Evolutionary conservation across 2,113 vertebrate species (phyloP).

Genomic region (Cariama cristata): DNA sequence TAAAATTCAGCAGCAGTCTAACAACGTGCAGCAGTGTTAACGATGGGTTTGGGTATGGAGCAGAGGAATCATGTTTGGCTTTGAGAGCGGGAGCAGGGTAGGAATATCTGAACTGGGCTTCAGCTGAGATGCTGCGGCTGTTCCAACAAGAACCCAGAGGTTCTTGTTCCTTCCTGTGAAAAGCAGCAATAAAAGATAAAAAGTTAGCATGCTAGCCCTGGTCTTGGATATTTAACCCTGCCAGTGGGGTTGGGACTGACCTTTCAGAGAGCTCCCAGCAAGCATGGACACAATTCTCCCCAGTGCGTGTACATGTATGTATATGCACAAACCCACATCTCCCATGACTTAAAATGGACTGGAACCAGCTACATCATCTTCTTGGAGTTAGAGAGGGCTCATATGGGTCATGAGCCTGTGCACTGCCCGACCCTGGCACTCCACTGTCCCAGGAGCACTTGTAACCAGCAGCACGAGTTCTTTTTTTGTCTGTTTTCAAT

Average conservation of each 20-base stretch:
- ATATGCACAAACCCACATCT: background rate
- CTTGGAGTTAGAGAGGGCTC: background rate
- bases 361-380: background rate
- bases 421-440: rapidly evolving
- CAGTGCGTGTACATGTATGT: background rate
- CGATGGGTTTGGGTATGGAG: background rate
- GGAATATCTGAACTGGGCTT: background rate
- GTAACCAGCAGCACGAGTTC: background rate
- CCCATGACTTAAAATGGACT: background rate
- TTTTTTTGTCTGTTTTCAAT: background rate
- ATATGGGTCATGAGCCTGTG: rapidly evolving
- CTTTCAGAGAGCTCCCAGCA: background rate
- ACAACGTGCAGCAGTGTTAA: rapidly evolving
- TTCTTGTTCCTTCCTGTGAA: background rate
- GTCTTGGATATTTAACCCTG: background rate
- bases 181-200: background rate
- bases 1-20: background rate
- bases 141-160: background rate
- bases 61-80: background rate
- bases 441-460: background rate
- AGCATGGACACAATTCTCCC: rapidly evolving
- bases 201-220: background rate
- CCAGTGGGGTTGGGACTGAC: background rate
- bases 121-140: background rate
- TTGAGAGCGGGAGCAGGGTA: background rate